A percentile compares a stretch with the other conserved stretches of the same genome.
Evolutionary conservation across 2,888 invertebrate genomes (phyloP).

Genomic region (Clitarchus hookeri): DNA sequence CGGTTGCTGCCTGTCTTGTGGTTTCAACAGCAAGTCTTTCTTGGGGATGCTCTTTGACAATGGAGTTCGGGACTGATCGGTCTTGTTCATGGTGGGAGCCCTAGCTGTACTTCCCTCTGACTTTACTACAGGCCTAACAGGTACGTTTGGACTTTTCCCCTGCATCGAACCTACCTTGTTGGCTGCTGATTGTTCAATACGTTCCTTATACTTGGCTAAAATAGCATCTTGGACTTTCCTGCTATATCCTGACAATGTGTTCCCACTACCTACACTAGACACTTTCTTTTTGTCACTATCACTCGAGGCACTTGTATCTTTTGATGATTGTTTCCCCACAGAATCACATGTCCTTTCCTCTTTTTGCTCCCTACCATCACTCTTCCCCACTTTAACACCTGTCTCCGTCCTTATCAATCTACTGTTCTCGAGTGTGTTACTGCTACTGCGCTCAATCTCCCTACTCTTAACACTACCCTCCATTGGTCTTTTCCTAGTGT

Average conservation of each 20-base stretch:
- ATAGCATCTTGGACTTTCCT: constrained; percentile 35
- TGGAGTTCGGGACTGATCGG: neutral
- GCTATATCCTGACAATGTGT: constrained; percentile 24
- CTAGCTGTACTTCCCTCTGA: neutral
- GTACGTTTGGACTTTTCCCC: neutral
- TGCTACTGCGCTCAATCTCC: neutral
- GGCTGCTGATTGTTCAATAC: constrained; percentile 10
- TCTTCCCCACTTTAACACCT: neutral
- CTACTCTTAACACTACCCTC: neutral
- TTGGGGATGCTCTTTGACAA: neutral
- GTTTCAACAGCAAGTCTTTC: neutral
- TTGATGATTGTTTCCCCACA: neutral
- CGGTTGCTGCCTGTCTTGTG: neutral
- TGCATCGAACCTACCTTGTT: neutral
- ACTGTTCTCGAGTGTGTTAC: neutral
- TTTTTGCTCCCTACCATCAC: neutral
- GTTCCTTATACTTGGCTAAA: constrained; percentile 31
- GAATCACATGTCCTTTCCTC: neutral
- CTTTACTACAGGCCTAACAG: neutral
- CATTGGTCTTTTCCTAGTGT: neutral
- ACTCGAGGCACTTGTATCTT: neutral
- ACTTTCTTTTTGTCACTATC: neutral
- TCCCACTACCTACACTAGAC: neutral
- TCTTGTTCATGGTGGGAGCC: neutral
- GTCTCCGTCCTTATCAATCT: neutral